Percentiles rank a stretch among this genome's conserved stretches.
Evolutionary conservation across 2,797 vertebrate genomes (phyloP).

Genomic region (Euthynnus affinis): DNA sequence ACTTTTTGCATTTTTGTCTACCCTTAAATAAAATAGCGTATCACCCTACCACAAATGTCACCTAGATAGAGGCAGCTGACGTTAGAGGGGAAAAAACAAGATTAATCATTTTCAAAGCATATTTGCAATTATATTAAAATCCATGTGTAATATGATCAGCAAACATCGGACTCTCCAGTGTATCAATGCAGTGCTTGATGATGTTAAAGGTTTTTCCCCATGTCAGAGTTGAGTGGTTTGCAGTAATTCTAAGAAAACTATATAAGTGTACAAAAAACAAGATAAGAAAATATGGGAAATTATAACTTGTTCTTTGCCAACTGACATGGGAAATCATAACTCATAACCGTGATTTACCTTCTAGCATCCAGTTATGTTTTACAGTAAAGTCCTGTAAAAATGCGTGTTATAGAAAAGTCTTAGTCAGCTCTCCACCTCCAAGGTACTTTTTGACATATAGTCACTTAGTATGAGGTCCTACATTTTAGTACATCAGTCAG

Average conservation of each 20-base stretch:
- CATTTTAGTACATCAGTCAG: too few species aligned
- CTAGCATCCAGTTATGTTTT: constrained; percentile 15
- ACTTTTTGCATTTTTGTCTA: not conserved
- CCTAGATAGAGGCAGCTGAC: not conserved
- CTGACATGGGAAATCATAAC: constrained; percentile 26
- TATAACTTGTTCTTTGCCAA: too few species aligned
- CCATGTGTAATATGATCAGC: not conserved
- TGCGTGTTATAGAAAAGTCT: not conserved
- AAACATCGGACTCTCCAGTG: not conserved
- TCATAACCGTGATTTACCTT: constrained; percentile 13
- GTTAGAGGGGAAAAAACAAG: not conserved
- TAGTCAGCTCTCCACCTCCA: constrained; percentile 13
- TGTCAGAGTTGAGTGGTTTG: not conserved
- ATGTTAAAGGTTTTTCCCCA: constrained; percentile 14
- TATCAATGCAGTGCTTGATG: not conserved
- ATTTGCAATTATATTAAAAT: constrained; percentile 10
- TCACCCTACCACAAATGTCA: not conserved
- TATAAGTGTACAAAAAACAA: not conserved
- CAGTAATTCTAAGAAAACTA: constrained; percentile 12
- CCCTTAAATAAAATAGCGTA: not conserved
- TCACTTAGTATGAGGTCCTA: not conserved
- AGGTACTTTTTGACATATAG: constrained; percentile 17
- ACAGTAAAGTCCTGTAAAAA: constrained; percentile 16
- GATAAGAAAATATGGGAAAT: not conserved
- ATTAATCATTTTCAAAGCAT: not conserved